Percentiles rank a stretch among this genome's conserved stretches.
These are phyloP conservation scores for Campylorhamphus procurvoides DNA, from an alignment of 2,113 vertebrate genomes.

Conservation along the genomic window DNA sequence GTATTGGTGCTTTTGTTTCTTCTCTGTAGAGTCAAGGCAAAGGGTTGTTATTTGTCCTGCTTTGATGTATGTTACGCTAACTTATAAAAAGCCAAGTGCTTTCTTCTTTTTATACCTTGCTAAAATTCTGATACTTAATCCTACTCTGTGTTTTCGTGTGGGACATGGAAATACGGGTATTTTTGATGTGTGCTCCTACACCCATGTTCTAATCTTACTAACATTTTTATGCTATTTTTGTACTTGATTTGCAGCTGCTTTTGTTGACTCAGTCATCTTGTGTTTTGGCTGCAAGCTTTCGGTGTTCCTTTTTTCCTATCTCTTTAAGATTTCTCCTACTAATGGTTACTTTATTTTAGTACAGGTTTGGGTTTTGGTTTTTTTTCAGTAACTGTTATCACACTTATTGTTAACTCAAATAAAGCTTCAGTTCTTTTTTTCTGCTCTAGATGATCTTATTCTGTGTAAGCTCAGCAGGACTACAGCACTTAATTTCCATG, in stretches of 20 bases:
- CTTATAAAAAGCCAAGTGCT: background rate
- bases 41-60: background rate
- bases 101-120: background rate
- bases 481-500: background rate
- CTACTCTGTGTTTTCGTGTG: background rate
- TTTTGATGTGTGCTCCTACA: background rate
- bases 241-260: background rate
- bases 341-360: background rate
- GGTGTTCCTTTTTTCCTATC: background rate
- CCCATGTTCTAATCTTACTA: background rate
- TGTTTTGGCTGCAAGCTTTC: background rate
- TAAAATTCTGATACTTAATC: background rate
- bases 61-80: background rate
- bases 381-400: slow-evolving; percentile 1
- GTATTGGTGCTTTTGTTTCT: background rate
- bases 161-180: background rate
- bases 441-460: background rate
- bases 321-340: background rate
- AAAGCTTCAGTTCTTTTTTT: background rate
- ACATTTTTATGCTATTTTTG: background rate
- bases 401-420: background rate
- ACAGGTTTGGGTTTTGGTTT: background rate
- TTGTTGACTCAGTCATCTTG: background rate
- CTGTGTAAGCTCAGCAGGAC: background rate
- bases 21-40: background rate